Evolutionary conservation across 2,888 invertebrate genomes (phyloP).

Genomic region (Druceiella hillmani): DNA sequence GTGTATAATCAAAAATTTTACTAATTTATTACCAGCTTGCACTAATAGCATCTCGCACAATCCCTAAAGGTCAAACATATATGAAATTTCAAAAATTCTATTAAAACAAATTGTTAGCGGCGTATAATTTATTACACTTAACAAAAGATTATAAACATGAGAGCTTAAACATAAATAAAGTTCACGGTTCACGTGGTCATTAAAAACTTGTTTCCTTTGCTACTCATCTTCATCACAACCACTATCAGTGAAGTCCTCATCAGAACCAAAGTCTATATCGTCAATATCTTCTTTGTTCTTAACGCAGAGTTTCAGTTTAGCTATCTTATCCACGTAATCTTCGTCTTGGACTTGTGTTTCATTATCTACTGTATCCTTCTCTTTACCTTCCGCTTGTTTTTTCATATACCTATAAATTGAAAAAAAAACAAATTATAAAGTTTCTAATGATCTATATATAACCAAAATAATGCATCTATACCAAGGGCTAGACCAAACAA

Average conservation of each 20-base stretch:
- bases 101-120: no score
- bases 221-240: conserved; percentile 28
- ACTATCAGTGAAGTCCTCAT: conserved; percentile 26
- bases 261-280: conserved; percentile 15
- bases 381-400: conserved; percentile 30
- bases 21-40: no score
- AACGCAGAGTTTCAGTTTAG: conserved; percentile 36
- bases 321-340: conserved; percentile 40
- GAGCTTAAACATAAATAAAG: no score
- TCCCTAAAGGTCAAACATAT: no score
- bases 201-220: no score
- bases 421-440: conserved; percentile 8
- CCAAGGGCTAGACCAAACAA: neutral
- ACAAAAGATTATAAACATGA: no score
- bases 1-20: no score
- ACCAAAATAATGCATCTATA: conserved; percentile 2
- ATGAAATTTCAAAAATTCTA: no score
- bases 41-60: no score
- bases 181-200: no score
- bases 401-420: conserved; percentile 34
- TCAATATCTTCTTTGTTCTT: conserved; percentile 29
- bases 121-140: no score
- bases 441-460: conserved; percentile 4
- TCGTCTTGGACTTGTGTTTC: conserved; percentile 28
- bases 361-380: conserved; percentile 23